Evolutionary conservation across 2,113 vertebrate genomes (phyloP).

Genomic region (Prionailurus viverrinus): DNA sequence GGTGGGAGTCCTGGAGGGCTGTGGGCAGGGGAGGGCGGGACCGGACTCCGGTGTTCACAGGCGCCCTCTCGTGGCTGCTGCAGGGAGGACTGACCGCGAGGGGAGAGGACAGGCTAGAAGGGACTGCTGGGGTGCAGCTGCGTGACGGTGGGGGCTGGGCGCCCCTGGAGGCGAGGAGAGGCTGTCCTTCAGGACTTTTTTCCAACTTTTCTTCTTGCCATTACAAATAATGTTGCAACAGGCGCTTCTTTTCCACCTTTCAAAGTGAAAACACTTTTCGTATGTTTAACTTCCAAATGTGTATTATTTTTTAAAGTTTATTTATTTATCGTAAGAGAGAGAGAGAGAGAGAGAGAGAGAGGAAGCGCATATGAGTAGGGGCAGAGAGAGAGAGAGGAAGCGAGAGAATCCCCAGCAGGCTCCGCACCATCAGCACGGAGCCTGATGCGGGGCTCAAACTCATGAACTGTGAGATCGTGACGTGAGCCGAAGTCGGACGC

Average conservation of each 20-base stretch:
- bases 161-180: background rate
- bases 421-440: too few relatives aligned
- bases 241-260: background rate
- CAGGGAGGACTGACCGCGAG: background rate
- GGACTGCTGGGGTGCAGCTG: background rate
- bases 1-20: background rate
- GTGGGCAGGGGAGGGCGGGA: background rate
- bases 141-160: background rate
- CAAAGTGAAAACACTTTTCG: background rate
- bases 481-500: too few relatives aligned
- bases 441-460: too few relatives aligned
- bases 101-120: background rate
- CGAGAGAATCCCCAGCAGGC: too few relatives aligned
- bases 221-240: background rate
- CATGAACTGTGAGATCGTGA: too few relatives aligned
- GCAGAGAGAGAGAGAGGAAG: too few relatives aligned
- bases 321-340: too few relatives aligned
- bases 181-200: background rate
- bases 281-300: background rate
- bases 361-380: too few relatives aligned
- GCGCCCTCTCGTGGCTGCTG: background rate
- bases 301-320: background rate
- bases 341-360: too few relatives aligned
- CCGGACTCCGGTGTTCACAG: background rate
- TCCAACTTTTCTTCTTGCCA: background rate